phyloP scores from a whole-genome alignment of 2,113 vertebrate species.

The Chaetops frenatus region DNA sequence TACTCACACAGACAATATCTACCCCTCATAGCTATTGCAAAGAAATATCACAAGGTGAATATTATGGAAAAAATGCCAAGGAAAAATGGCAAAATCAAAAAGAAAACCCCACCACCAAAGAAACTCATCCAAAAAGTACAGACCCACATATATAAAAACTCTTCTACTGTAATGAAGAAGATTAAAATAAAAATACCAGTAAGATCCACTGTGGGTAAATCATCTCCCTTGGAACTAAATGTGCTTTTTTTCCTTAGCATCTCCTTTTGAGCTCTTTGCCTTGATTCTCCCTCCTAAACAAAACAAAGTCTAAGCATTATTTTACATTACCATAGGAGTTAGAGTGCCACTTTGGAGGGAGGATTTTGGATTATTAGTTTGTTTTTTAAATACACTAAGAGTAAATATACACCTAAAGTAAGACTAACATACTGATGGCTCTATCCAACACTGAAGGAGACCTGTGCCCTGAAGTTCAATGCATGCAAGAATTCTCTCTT shows the following conservation, averaged over 20 bases:
- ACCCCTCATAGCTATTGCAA: background rate
- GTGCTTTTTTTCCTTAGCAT: background rate
- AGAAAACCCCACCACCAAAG: background rate
- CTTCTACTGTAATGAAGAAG: background rate
- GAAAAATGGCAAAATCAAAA: background rate
- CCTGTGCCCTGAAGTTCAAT: background rate
- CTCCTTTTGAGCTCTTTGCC: background rate
- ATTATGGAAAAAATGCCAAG: rapidly evolving
- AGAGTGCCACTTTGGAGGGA: no score
- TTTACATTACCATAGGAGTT: background rate
- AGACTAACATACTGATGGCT: background rate
- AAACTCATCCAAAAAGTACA: background rate
- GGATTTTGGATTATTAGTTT: rapidly evolving
- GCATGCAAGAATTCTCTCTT: background rate
- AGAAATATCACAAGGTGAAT: background rate
- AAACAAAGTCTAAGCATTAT: background rate
- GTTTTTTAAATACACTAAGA: background rate
- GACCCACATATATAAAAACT: background rate
- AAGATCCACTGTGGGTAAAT: background rate
- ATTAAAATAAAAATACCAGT: background rate
- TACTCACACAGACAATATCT: background rate
- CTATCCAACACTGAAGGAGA: background rate
- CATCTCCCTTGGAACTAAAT: background rate
- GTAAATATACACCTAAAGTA: background rate
- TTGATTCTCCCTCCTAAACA: background rate